These are phyloP conservation scores for Elaphurus davidianus DNA, from an alignment of 2,113 vertebrate genomes.

Conservation along the genomic window DNA sequence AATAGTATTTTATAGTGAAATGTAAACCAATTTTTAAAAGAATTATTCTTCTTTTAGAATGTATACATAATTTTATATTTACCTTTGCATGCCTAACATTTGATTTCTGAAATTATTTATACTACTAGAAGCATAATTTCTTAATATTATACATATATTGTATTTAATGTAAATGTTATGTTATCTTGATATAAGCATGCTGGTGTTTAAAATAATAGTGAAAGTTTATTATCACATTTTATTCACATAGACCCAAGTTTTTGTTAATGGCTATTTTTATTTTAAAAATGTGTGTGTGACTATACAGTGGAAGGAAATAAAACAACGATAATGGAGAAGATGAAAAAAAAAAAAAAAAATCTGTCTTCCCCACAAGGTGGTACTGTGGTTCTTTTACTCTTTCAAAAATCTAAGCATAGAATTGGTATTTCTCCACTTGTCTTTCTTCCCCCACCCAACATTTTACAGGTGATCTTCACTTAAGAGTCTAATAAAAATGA, in stretches of 20 bases:
- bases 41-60: slow-evolving; percentile 58
- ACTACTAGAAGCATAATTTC: slow-evolving; percentile 11
- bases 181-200: slow-evolving; percentile 64
- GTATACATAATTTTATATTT: slow-evolving; percentile 30
- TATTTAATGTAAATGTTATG: slow-evolving; percentile 34
- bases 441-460: slow-evolving; percentile 67
- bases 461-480: slow-evolving; percentile 73
- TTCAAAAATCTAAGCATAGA: slow-evolving; percentile 30
- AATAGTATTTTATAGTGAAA: slow-evolving; percentile 58
- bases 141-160: not conserved
- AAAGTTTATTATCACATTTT: not conserved
- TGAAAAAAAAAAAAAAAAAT: not conserved
- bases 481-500: slow-evolving; percentile 73
- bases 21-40: slow-evolving; percentile 57
- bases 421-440: slow-evolving; percentile 40
- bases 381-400: slow-evolving; percentile 80
- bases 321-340: not conserved
- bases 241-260: slow-evolving; percentile 8
- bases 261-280: slow-evolving; percentile 51
- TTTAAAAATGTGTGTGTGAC: slow-evolving; percentile 17
- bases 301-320: not conserved
- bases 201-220: slow-evolving; percentile 58
- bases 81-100: not conserved
- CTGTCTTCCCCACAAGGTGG: slow-evolving; percentile 83
- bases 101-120: slow-evolving; percentile 35